phyloP scores from a whole-genome alignment of 1,140 invertebrate genomes.

The Delia radicum region DNA sequence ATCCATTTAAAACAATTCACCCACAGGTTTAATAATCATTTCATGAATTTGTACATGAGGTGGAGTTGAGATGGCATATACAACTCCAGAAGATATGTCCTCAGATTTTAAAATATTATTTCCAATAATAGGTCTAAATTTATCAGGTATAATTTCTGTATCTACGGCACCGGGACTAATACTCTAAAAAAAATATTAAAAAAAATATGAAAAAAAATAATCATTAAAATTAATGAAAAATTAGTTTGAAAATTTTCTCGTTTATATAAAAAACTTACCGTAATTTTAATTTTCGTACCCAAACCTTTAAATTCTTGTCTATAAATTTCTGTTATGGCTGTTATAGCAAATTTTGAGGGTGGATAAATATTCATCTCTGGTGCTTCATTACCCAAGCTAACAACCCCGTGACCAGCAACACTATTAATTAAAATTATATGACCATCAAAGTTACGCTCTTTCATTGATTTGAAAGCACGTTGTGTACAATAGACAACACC shows the following conservation, averaged over 20 bases:
- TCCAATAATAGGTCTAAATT: not conserved
- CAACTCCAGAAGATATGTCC: slow-evolving; percentile 25
- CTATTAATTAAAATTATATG: slow-evolving; percentile 60
- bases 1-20: slow-evolving; percentile 40
- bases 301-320: no score
- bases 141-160: slow-evolving; percentile 56
- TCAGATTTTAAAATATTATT: slow-evolving; percentile 11
- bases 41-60: slow-evolving; percentile 31
- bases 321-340: no score
- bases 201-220: not conserved
- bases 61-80: slow-evolving; percentile 27
- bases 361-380: no score
- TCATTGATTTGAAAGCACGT: no score
- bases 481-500: no score
- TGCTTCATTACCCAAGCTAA: not conserved
- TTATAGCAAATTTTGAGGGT: no score
- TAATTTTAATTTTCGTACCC: no score
- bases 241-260: slow-evolving; percentile 33
- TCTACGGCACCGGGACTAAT: slow-evolving; percentile 62
- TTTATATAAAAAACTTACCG: slow-evolving; percentile 65
- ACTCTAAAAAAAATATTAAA: slow-evolving; percentile 47
- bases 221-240: no score
- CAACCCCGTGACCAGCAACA: slow-evolving; percentile 35
- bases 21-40: slow-evolving; percentile 31
- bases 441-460: no score